Base-by-base conservation (phyloP, 2,888 invertebrate genomes). In the Latrodectus hesperus region DNA sequence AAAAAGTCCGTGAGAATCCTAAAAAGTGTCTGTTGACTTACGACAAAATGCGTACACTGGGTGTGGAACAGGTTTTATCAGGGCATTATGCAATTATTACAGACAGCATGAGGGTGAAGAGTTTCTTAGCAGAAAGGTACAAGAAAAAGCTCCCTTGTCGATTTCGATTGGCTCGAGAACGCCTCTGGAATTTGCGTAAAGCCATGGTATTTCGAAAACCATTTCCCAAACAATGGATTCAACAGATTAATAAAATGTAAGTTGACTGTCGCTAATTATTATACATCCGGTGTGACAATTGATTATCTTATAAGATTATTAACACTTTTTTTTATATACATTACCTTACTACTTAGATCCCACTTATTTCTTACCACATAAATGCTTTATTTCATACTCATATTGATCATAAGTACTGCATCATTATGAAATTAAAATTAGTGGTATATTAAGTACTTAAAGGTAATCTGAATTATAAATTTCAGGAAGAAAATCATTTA, bases 1-100 rank as follows among this genome's bases (percentile, higher is more conserved):
- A 55, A 10, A 65, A 53, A 22, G 55, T 73, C 14, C 12, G 16
- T 5, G 17, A 8, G 26, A 78, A 78, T 55, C 78, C 84, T 2
- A 53, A 51, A 0, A 17, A 65, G 26, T 67, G 78, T 14, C 67
- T 84, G 14, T 14, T 67, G 55, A 67, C 65, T 11, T 84, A 17
- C 49, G 72, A 78, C 38, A 78, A 78, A 49, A 84, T 84, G 73
- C 78, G 84, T n/a, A 64, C 51, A 17, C 11, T 67, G 9, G 84
- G 84, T n/a, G 80, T 85, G 79, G 85, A 85, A 5, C 38, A 51
- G 11, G 79, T 85, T 0, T 49, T 26, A 3, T 38, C 60, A 52
- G 65, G 64, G 12, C 52, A 74, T 16, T 60, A 51, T 5, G 68
- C 85, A 12, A 38, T 85, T 0, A 85, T 85, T 12, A 80, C 80